Base-by-base conservation (phyloP, 53 echinoderm and acorn worm species). In the Henricia sp. region DNA sequence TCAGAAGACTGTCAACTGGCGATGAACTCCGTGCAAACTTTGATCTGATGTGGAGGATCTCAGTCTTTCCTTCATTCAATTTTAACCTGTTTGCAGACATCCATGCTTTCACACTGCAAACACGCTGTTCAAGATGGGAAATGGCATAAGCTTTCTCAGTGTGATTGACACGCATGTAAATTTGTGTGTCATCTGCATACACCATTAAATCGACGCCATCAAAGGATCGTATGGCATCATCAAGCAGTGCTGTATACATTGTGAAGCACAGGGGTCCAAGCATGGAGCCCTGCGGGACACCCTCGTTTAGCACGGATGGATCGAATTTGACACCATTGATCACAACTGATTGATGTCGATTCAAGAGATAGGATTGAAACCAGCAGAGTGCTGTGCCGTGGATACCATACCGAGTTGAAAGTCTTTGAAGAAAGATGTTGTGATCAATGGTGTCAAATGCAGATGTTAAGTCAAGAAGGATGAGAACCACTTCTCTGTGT, bases 21-120 rank as follows among this genome's bases (percentile, higher is more conserved):
- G n/a, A n/a, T n/a, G n/a, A n/a, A n/a, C n/a, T n/a, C n/a, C n/a
- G n/a, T n/a, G 29, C 29, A 28, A 62, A 62, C 0, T 62, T 67
- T 36, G 67, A 67, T 67, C 37, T 67, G 30, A 62, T 62, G 62
- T 62, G 62, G 14, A 30, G 30, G 32, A 28, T 28, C 28, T 62
- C 62, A 16, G 62, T 62, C 30, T 62, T 62, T n/a, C n/a, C n/a
- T n/a, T n/a, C n/a, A n/a, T n/a, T n/a, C n/a, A n/a, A n/a, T n/a
- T n/a, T n/a, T n/a, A n/a, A n/a, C n/a, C n/a, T n/a, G n/a, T n/a
- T n/a, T n/a, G n/a, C n/a, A n/a, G n/a, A n/a, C n/a, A n/a, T n/a
- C n/a, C n/a, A n/a, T n/a, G n/a, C n/a, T n/a, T n/a, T n/a, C n/a
- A n/a, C n/a, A n/a, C n/a, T n/a, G n/a, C n/a, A n/a, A n/a, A n/a